These are phyloP conservation scores for Rattus norvegicus DNA, from an alignment of 2,113 vertebrate species.

Conservation along the genomic window GRCr8 NC_086019.1:103489001-103489500, in stretches of 20 bases:
- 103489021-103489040: neutral
- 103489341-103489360: neutral
- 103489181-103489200: neutral
- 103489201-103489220: too few species aligned
- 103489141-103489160: neutral
- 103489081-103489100: neutral
- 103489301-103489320: neutral
- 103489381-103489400: neutral
- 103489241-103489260: neutral
- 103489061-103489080: neutral
- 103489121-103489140: too few species aligned
- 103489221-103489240: too few species aligned
- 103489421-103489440: neutral
- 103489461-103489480: neutral
- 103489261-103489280: neutral
- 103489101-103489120: neutral
- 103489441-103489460: neutral
- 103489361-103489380: too few species aligned
- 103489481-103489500: neutral
- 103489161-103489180: neutral
- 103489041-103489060: neutral
- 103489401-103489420: neutral
- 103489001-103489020: too few species aligned
- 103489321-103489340: neutral
- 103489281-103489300: neutral